Evolutionary conservation across 2,797 vertebrate species (phyloP), one percentile per base, ranked within the genome.

Genomic region (Decapterus maruadsi): DNA sequence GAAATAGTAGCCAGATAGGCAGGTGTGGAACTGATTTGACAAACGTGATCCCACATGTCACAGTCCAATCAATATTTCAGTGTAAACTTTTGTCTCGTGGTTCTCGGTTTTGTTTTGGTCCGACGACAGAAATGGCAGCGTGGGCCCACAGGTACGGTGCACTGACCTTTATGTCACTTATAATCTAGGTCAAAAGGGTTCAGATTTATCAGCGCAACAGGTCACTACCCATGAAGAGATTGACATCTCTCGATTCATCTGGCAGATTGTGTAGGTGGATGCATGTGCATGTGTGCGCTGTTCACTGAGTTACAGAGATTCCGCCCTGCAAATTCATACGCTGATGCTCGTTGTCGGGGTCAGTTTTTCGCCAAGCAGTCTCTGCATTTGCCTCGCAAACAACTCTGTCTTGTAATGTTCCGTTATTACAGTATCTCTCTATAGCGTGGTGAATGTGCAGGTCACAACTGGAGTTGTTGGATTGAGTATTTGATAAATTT

Each of bases 131-230:
- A 88, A 91, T 83, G 89, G 84, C 85, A 89, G 79, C 59, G 1
- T 61, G 63, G 61, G 86, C 90, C 89, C 81, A 88, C 78, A 91
- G 90, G 75, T 83, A 70, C 48, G 0, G 77, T 58, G 78, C 84
- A 65, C 31, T 92, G 89, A 93, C 89, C 91, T 94, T 92, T 87
- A 83, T 81, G 90, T 86, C 92, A 85, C 85, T 86, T 92, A 80
- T 63, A 36, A 92, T 94, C 90, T 82, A 68, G 85, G 81, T 90
- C 86, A 87, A 53, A 40, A 66, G 40, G 76, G 85, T 82, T 81
- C 72, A 40, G 8, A 66, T 63, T 26, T 61, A 71, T 74, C 40
- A 22, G 62, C 16, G 50, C 72, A 84, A 81, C 78, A 82, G 86
- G 82, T 89, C 87, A 90, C 68, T 73, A 71, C 80, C 62, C 86